Evolutionary conservation across 2,888 invertebrate genomes (phyloP).

Genomic region (Seira ritae): DNA sequence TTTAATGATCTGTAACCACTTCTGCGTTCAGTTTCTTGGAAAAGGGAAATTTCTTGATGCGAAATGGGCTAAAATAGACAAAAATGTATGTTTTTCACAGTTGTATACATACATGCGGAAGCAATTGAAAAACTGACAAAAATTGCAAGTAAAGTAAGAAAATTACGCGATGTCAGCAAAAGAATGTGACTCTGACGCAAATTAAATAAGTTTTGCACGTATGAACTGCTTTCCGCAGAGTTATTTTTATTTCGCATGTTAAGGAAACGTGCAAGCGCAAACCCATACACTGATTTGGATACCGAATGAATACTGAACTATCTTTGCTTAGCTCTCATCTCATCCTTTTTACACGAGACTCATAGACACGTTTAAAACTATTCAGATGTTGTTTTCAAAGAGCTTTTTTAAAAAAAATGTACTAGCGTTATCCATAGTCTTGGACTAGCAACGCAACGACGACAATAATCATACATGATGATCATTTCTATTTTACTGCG

Average conservation of each 20-base stretch:
- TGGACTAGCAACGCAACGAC: no score
- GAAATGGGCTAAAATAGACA: no score
- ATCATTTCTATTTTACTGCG: not conserved
- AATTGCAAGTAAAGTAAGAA: not conserved
- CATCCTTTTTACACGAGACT: not conserved
- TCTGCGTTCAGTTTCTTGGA: no score
- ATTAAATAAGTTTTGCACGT: not conserved
- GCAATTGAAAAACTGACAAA: constrained; percentile 13
- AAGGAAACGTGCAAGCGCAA: not conserved
- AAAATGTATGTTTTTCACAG: not conserved
- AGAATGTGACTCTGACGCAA: not conserved
- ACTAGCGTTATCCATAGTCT: no score
- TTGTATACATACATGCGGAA: no score
- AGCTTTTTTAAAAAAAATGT: no score
- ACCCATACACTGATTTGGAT: no score
- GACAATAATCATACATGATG: not conserved
- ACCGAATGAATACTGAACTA: no score
- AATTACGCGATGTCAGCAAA: constrained; percentile 5
- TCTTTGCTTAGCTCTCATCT: not conserved
- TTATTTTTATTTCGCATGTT: not conserved
- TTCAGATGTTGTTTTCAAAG: constrained; percentile 10
- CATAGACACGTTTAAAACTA: not conserved
- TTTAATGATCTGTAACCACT: no score
- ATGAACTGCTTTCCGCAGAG: not conserved
- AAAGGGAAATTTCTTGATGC: no score